Percentiles rank a stretch among this genome's conserved stretches.
Evolutionary conservation across 2,113 vertebrate species (phyloP).

Genomic region (Archilochus colubris): DNA sequence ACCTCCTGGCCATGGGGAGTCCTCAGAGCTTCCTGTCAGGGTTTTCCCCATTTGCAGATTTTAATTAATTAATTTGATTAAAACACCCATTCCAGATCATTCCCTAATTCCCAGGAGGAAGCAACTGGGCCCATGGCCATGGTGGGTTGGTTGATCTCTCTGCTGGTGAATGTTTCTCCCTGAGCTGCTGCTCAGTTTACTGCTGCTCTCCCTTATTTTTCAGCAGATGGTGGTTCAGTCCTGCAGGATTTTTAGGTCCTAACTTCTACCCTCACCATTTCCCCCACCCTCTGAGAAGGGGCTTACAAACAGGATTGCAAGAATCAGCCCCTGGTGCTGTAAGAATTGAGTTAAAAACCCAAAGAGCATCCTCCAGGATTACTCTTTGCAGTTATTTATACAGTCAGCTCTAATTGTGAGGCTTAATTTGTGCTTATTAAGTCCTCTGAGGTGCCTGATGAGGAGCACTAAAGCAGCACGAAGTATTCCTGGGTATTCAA

Average conservation of each 20-base stretch:
- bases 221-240: background rate
- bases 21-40: background rate
- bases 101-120: background rate
- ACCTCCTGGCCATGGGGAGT: rapidly evolving
- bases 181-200: background rate
- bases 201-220: background rate
- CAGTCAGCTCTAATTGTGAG: background rate
- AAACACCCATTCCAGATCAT: background rate
- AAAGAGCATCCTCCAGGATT: background rate
- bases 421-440: background rate
- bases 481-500: background rate
- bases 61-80: background rate
- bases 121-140: too few species aligned
- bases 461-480: background rate
- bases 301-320: background rate
- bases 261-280: background rate
- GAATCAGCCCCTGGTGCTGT: background rate
- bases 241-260: background rate
- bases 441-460: background rate
- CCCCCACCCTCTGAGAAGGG: background rate
- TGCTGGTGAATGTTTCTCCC: background rate
- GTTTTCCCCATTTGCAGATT: background rate
- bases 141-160: rapidly evolving
- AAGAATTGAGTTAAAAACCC: background rate
- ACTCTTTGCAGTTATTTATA: background rate